Conservation (phyloP, 1,140 invertebrate genomes). For the Brachystomella parvula region DNA sequence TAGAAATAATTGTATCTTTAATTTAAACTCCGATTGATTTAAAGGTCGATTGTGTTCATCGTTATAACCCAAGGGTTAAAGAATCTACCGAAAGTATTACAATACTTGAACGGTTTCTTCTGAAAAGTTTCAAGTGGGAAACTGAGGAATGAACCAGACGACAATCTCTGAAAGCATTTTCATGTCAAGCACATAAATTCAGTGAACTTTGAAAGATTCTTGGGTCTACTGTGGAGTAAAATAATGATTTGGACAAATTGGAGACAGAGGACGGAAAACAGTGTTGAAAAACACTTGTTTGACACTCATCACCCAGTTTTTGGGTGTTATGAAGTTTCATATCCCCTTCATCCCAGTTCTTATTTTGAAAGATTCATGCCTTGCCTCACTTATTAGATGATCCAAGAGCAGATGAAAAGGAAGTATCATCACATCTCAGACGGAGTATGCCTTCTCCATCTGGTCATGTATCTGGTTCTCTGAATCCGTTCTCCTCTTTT, state of each 20-base stretch:
- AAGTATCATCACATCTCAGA: neutral
- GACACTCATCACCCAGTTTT: neutral
- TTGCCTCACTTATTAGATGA: neutral
- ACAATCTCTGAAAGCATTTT: neutral
- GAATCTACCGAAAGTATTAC: no score
- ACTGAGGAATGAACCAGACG: no score
- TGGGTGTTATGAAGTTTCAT: neutral
- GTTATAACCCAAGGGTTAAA: no score
- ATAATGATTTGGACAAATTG: neutral
- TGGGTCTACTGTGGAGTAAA: neutral
- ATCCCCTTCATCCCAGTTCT: neutral
- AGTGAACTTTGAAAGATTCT: neutral
- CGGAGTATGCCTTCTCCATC: neutral
- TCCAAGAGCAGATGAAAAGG: neutral
- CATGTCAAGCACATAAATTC: neutral
- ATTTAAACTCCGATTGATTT: no score
- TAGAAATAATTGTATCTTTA: no score
- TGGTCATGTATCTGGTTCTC: neutral
- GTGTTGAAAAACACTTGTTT: neutral
- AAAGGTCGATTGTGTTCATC: no score
- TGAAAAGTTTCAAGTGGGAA: no score
- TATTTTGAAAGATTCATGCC: no score
- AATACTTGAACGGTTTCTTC: no score
- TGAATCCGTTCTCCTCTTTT: no score
- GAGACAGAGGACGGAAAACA: neutral